Conservation (phyloP, 2,888 invertebrate species). For the Tenthredo distinguenda region DNA sequence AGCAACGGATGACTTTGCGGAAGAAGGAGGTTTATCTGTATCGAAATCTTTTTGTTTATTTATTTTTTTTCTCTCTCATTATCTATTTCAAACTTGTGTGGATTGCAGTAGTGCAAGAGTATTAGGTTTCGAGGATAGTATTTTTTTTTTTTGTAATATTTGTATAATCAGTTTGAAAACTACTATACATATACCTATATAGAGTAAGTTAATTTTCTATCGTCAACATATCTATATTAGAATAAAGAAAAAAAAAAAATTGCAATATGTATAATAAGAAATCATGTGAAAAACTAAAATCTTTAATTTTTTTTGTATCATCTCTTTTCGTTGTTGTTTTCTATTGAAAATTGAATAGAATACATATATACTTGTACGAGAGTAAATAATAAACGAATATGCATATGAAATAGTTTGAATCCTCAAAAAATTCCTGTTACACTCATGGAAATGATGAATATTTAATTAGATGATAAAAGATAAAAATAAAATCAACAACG, state of each 20-base stretch:
- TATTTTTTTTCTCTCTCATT: not conserved
- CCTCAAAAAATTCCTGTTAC: not conserved
- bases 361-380: conserved; percentile 31
- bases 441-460: not conserved
- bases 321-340: not conserved
- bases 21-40: not conserved
- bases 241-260: not conserved
- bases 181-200: not conserved
- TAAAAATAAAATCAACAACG: not conserved
- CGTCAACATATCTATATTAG: not conserved
- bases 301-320: not conserved
- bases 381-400: conserved; percentile 38
- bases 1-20: not conserved
- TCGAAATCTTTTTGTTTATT: conserved; percentile 29
- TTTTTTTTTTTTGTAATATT: conserved; percentile 1
- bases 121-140: not conserved
- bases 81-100: not conserved
- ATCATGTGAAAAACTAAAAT: conserved; percentile 1
- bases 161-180: conserved; percentile 16
- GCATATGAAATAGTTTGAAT: conserved; percentile 11
- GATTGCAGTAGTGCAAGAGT: not conserved
- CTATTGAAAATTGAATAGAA: not conserved
- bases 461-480: not conserved
- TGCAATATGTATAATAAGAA: conserved; percentile 17
- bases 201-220: not conserved